Evolutionary conservation across 2,888 invertebrate species (phyloP).

Genomic region (Cryptocephalus moraei): DNA sequence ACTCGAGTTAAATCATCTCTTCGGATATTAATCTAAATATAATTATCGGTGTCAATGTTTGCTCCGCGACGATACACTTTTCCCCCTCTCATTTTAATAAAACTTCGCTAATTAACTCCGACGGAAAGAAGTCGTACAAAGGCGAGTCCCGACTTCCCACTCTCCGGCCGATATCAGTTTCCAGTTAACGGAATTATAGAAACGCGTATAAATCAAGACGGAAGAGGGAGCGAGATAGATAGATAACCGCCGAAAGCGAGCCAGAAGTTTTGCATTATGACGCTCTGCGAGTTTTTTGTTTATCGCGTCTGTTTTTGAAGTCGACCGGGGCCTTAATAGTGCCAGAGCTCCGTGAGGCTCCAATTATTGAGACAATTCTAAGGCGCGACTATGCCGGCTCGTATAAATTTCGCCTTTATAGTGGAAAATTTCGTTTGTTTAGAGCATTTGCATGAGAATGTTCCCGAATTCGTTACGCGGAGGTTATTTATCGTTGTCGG

Average conservation of each 20-base stretch:
- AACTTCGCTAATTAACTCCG: slow-evolving; percentile 10
- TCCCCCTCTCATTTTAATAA: no score
- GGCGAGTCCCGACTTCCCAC: no score
- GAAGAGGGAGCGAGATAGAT: no score
- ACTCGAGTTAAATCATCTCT: slow-evolving; percentile 4
- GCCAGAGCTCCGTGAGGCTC: slow-evolving; percentile 15
- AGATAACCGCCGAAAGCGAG: not conserved
- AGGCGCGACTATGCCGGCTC: slow-evolving; percentile 8
- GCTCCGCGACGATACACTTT: no score
- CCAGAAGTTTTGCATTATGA: slow-evolving; percentile 19
- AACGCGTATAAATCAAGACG: slow-evolving; percentile 4
- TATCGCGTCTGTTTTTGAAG: slow-evolving; percentile 13
- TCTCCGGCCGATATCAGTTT: slow-evolving; percentile 9
- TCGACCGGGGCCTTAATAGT: slow-evolving; percentile 14
- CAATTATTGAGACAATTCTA: slow-evolving; percentile 19
- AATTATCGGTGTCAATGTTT: slow-evolving; percentile 3
- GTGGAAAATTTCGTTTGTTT: no score
- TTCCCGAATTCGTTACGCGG: no score
- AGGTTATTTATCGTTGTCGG: no score
- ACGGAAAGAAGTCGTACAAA: no score
- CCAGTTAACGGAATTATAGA: slow-evolving; percentile 7
- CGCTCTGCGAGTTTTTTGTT: slow-evolving; percentile 13
- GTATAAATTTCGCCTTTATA: slow-evolving; percentile 13
- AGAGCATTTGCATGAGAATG: no score
- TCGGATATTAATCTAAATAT: slow-evolving; percentile 8